Percentiles rank a stretch among this genome's conserved stretches.
These are phyloP conservation scores for Thecocarcelia acutangulata DNA, from an alignment of 2,888 invertebrate genomes.

Conservation along the genomic window DNA sequence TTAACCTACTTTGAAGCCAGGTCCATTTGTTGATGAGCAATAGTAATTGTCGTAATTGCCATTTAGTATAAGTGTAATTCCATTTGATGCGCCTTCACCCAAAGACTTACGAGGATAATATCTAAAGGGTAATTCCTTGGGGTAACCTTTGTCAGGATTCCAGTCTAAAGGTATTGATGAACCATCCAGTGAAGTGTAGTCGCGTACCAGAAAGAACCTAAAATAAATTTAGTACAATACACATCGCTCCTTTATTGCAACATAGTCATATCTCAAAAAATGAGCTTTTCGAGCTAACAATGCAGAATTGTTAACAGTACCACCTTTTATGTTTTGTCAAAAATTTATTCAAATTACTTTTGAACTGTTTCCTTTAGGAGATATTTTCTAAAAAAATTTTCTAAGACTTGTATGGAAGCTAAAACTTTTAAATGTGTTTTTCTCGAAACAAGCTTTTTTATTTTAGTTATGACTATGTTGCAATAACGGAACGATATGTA, in stretches of 20 bases:
- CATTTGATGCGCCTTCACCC: conserved; percentile 87
- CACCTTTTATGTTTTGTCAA: too few species aligned
- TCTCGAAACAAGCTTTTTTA: too few species aligned
- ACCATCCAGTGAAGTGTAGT: conserved; percentile 74
- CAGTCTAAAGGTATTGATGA: conserved; percentile 83
- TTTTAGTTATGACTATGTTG: too few species aligned
- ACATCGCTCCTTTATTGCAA: too few species aligned
- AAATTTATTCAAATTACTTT: too few species aligned
- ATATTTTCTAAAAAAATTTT: too few species aligned
- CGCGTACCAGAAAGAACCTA: conserved; percentile 72
- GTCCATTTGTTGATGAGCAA: conserved; percentile 88
- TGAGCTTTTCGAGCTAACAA: too few species aligned
- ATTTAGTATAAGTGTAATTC: conserved; percentile 86
- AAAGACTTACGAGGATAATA: conserved; percentile 83
- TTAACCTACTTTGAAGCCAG: conserved; percentile 80
- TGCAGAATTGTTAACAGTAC: too few species aligned
- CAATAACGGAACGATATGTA: not conserved
- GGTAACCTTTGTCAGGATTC: conserved; percentile 88
- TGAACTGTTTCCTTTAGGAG: too few species aligned
- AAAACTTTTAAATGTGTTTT: too few species aligned
- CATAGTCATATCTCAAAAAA: too few species aligned
- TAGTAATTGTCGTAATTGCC: conserved; percentile 88
- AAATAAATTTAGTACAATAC: not conserved
- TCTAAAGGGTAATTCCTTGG: conserved; percentile 82
- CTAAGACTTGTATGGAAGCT: too few species aligned